A percentile compares a stretch with the other conserved stretches of the same genome.
These are phyloP conservation scores for Pseudopleuronectes americanus DNA, from an alignment of 2,797 vertebrate species.

Conservation along the genomic window DNA sequence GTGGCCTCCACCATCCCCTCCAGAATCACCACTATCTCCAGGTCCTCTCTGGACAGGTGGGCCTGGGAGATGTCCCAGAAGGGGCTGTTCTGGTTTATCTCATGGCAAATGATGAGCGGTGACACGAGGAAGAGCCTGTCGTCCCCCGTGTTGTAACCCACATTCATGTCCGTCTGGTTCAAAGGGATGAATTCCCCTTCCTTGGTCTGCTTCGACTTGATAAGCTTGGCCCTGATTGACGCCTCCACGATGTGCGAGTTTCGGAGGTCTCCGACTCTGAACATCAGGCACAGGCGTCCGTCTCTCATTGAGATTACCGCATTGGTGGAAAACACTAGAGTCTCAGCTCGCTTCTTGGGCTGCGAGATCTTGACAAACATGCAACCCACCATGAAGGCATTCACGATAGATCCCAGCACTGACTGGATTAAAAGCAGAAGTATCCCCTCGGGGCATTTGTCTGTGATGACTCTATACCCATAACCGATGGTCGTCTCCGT, in stretches of 20 bases:
- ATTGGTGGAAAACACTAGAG: constrained; percentile 96
- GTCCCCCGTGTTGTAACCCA: constrained; percentile 97
- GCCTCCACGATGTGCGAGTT: constrained; percentile 99
- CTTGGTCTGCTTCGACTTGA: constrained; percentile 99
- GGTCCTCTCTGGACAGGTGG: constrained; percentile 91
- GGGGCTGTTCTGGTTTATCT: constrained; percentile 97
- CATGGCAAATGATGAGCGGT: constrained; percentile 98
- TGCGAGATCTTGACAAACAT: constrained; percentile 99
- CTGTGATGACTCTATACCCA: constrained; percentile 97
- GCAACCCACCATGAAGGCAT: constrained; percentile 99
- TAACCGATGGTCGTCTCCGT: constrained; percentile 99
- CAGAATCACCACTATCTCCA: constrained; percentile 98
- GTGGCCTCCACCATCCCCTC: constrained; percentile 99
- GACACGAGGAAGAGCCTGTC: constrained; percentile 98
- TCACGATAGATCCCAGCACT: constrained; percentile 98
- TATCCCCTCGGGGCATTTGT: constrained; percentile 98
- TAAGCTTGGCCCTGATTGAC: constrained; percentile 97
- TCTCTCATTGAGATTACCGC: constrained; percentile 98
- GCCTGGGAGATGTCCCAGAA: constrained; percentile 98
- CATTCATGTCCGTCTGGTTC: constrained; percentile 99
- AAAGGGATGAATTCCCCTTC: constrained; percentile 99
- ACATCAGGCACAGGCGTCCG: constrained; percentile 98
- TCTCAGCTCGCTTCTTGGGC: constrained; percentile 99
- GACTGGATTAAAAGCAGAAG: constrained; percentile 96
- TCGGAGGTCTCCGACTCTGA: constrained; percentile 96